Base-by-base conservation (phyloP, 2,797 vertebrate genomes). In the Rhabdomys pumilio region DNA sequence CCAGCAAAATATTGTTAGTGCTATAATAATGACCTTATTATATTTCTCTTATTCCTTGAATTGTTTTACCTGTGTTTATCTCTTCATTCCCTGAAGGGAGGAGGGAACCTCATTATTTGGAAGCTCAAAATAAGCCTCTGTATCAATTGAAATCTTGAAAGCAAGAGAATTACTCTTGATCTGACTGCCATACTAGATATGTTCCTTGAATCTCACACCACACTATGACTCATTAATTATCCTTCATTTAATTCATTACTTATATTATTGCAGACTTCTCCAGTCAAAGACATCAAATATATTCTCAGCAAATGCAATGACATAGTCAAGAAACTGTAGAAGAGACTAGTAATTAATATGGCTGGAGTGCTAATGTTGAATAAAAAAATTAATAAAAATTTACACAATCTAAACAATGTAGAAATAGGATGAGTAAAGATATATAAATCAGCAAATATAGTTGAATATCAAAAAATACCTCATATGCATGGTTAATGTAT, bases 341-440 rank as follows among this genome's bases (percentile, higher is more conserved):
- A 93, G 50, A 95, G 96, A 88, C 8, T 73, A 80, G 29, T 88
- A 88, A 96, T 83, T 81, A 87, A 87, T 81, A 73, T 96, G 69
- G 73, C 17, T 90, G 26, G 20, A 31, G 1, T 87, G 13, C 29
- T 59, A 95, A 24, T 80, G 8, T 41, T 92, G 24, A 97, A 90
- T 92, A 85, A 55, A 10, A 94, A 94, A 94, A 44, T 83, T 82
- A 90, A 3, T 80, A 59, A 86, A 80, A 86, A 59, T 6, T 3
- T 76, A 47, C 5, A 91, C 67, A 90, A 77, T 73, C 24, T 77
- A 93, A 81, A 79, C 17, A 92, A 20, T 47, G 1, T 91, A 65
- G 3, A 69, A 87, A 44, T 44, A 22, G 14, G 26, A 80, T 69
- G 50, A 83, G 7, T 50, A 81, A 31, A 92, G 72, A n/a, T 57